Percentiles rank a stretch among this genome's conserved stretches.
Evolutionary conservation across 2,797 vertebrate species (phyloP).

Genomic region (Holocentrus rufus): DNA sequence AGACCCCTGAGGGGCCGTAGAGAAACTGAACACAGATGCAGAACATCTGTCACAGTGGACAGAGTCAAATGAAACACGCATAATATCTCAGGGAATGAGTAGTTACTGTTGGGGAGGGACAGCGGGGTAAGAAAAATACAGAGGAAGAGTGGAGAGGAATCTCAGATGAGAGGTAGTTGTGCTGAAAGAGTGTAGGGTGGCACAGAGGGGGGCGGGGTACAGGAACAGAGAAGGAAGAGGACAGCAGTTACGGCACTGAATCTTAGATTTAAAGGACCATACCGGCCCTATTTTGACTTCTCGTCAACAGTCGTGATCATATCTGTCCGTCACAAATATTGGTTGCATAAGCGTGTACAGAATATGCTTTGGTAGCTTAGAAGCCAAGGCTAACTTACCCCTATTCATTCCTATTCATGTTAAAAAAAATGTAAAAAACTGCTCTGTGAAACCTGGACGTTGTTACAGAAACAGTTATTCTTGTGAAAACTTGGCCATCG

Average conservation of each 20-base stretch:
- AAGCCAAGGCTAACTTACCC: no score
- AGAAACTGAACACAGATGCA: not conserved
- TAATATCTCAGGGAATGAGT: slow-evolving; percentile 20
- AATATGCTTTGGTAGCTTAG: no score
- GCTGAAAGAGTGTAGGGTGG: not conserved
- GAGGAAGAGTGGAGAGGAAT: not conserved
- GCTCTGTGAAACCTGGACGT: no score
- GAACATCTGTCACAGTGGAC: slow-evolving; percentile 50
- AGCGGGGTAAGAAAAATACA: slow-evolving; percentile 12
- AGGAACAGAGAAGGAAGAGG: not conserved
- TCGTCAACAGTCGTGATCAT: no score
- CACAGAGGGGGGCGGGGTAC: not conserved
- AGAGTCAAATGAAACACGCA: slow-evolving; percentile 48
- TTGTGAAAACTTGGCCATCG: no score
- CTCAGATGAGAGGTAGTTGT: slow-evolving; percentile 14
- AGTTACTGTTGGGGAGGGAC: slow-evolving; percentile 20
- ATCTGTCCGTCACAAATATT: no score
- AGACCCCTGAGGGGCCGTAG: slow-evolving; percentile 29
- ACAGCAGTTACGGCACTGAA: not conserved
- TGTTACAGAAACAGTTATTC: no score
- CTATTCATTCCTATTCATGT: no score
- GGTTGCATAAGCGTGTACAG: no score
- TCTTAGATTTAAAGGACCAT: not conserved
- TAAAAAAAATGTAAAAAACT: no score
- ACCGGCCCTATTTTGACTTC: no score